Percentiles rank a stretch among this genome's conserved stretches.
These are phyloP conservation scores for Podotricha telesiphe DNA, from an alignment of 2,888 invertebrate species.

Conservation along the genomic window DNA sequence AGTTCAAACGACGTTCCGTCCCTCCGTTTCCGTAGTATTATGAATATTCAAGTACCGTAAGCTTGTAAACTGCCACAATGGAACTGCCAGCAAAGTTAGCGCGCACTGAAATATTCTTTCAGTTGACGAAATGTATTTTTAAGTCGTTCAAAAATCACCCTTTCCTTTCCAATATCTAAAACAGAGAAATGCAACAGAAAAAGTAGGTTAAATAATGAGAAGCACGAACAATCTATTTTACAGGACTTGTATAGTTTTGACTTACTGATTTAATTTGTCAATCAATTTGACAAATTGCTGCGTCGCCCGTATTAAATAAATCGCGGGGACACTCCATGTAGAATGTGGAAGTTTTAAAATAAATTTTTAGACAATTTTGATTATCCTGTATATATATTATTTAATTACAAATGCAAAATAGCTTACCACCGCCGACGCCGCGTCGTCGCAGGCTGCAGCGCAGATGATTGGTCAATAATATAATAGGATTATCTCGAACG, in stretches of 20 bases:
- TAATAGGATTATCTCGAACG: background rate
- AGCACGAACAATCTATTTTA: background rate
- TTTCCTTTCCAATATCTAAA: conserved; percentile 37
- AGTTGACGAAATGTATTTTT: conserved; percentile 42
- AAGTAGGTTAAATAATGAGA: background rate
- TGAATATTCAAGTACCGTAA: conserved; percentile 37
- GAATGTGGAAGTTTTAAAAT: too few species aligned
- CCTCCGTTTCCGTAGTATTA: conserved; percentile 30
- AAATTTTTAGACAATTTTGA: background rate
- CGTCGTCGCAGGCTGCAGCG: too few species aligned
- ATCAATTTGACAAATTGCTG: too few species aligned
- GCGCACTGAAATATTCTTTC: conserved; percentile 37
- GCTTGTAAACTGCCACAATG: conserved; percentile 40
- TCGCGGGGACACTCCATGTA: too few species aligned
- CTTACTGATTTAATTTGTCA: background rate
- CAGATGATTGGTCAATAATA: background rate
- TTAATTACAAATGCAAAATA: background rate
- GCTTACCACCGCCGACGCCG: background rate
- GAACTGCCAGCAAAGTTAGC: conserved; percentile 41
- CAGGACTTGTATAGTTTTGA: background rate
- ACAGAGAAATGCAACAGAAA: conserved; percentile 13
- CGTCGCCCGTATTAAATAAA: too few species aligned
- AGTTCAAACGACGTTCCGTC: conserved; percentile 34
- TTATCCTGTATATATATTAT: background rate
- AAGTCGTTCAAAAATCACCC: conserved; percentile 38